Conservation (phyloP, 1,140 invertebrate species). For the Mya arenaria region DNA sequence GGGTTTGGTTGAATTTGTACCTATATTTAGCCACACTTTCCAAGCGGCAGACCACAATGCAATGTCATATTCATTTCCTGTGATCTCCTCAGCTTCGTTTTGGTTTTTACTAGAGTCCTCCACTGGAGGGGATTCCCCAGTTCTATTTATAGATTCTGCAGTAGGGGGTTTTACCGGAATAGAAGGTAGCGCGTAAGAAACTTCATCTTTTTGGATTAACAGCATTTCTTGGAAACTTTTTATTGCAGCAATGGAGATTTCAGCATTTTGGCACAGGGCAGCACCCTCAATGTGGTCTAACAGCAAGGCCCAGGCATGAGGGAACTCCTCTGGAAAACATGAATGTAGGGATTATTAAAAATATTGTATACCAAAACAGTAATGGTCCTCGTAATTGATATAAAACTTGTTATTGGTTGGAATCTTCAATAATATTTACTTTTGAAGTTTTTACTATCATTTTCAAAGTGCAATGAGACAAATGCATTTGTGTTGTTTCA, state of each 20-base stretch:
- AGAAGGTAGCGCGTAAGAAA: constrained; percentile 33
- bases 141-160: constrained; percentile 71
- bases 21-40: constrained; percentile 93
- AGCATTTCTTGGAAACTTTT: constrained; percentile 97
- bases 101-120: constrained; percentile 32
- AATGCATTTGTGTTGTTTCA: too few relatives aligned
- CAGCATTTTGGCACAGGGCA: constrained; percentile 94
- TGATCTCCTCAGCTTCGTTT: constrained; percentile 46
- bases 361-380: too few relatives aligned
- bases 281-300: constrained; percentile 97
- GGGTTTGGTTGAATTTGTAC: constrained; percentile 88
- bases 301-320: constrained; percentile 94
- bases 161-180: constrained; percentile 67
- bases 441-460: too few relatives aligned
- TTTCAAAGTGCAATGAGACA: too few relatives aligned
- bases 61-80: constrained; percentile 68
- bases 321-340: constrained; percentile 90
- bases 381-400: too few relatives aligned
- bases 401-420: too few relatives aligned
- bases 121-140: constrained; percentile 56
- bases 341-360: too few relatives aligned
- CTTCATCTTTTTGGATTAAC: constrained; percentile 67
- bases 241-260: constrained; percentile 96
- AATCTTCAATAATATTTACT: too few relatives aligned
- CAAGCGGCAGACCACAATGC: constrained; percentile 90